These are phyloP conservation scores for Lepidocyrtoides sp. DNA, from an alignment of 2,888 invertebrate genomes.

Conservation along the genomic window DNA sequence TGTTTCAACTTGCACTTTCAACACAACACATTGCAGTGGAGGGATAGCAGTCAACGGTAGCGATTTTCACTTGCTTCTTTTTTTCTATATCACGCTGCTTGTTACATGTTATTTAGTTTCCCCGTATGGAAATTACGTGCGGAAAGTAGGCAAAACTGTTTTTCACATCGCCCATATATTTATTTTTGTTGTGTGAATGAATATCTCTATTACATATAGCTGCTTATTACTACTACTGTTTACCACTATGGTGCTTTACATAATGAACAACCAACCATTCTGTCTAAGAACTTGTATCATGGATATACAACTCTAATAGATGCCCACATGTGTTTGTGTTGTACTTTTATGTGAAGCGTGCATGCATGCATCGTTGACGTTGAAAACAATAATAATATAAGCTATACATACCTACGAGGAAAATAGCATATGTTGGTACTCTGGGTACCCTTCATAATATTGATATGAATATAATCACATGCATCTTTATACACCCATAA, in stretches of 20 bases:
- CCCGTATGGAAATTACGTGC: slow-evolving; percentile 67
- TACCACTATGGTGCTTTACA: slow-evolving; percentile 19
- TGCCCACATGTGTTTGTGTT: background rate
- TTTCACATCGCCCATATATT: slow-evolving; percentile 50
- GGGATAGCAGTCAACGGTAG: background rate
- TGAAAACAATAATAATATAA: slow-evolving; percentile 33
- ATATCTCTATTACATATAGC: slow-evolving; percentile 59
- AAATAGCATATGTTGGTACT: background rate
- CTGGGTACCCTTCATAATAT: background rate
- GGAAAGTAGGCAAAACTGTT: slow-evolving; percentile 77
- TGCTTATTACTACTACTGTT: background rate
- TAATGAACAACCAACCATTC: background rate
- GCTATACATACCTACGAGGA: background rate
- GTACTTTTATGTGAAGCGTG: slow-evolving; percentile 37
- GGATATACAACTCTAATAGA: background rate
- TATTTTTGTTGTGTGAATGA: slow-evolving; percentile 45
- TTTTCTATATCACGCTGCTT: background rate
- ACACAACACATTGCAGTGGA: background rate
- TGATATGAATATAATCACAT: slow-evolving; percentile 19
- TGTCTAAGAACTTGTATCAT: too few species aligned
- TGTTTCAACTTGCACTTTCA: background rate
- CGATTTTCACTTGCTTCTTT: background rate
- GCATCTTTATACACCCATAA: background rate
- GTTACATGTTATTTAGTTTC: slow-evolving; percentile 20
- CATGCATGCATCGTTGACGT: slow-evolving; percentile 59